Percentiles rank a stretch among this genome's conserved stretches.
Conservation (phyloP, 2,888 invertebrate species). For the Suillia variegata region DNA sequence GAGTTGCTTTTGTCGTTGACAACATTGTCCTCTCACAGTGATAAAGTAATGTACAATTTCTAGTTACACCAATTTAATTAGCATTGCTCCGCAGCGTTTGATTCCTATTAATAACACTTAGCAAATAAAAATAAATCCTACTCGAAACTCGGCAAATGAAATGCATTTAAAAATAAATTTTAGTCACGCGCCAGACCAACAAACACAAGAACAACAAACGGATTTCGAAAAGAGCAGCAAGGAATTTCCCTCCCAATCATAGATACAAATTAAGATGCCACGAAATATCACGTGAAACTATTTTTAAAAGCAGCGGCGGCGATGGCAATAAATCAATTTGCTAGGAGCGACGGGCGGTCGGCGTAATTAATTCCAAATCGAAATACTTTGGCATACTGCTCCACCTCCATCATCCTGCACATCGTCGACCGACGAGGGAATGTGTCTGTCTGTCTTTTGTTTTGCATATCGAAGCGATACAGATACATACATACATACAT, state of each 20-base stretch:
- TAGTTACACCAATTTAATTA: too few relatives aligned
- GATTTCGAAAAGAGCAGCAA: neutral
- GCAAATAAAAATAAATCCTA: too few relatives aligned
- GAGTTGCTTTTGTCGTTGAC: too few relatives aligned
- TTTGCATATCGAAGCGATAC: neutral
- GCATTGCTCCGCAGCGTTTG: too few relatives aligned
- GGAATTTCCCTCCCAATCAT: neutral
- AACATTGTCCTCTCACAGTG: too few relatives aligned
- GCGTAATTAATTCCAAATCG: constrained; percentile 27
- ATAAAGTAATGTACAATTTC: too few relatives aligned
- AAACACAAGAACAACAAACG: too few relatives aligned
- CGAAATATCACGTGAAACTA: constrained; percentile 14
- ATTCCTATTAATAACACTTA: too few relatives aligned
- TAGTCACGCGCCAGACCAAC: neutral
- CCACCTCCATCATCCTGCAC: too few relatives aligned
- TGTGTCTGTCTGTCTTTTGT: neutral
- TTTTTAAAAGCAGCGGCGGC: constrained; percentile 23
- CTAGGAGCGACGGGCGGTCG: constrained; percentile 27
- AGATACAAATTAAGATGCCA: constrained; percentile 17
- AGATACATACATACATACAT: neutral
- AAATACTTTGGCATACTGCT: too few relatives aligned
- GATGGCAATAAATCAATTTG: constrained; percentile 28
- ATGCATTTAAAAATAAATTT: neutral
- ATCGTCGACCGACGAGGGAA: too few relatives aligned
- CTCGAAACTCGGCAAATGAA: neutral